Percentiles rank a stretch among this genome's conserved stretches.
phyloP scores from a whole-genome alignment of 1,140 invertebrate genomes.

The Rhynchophorus ferrugineus region DNA sequence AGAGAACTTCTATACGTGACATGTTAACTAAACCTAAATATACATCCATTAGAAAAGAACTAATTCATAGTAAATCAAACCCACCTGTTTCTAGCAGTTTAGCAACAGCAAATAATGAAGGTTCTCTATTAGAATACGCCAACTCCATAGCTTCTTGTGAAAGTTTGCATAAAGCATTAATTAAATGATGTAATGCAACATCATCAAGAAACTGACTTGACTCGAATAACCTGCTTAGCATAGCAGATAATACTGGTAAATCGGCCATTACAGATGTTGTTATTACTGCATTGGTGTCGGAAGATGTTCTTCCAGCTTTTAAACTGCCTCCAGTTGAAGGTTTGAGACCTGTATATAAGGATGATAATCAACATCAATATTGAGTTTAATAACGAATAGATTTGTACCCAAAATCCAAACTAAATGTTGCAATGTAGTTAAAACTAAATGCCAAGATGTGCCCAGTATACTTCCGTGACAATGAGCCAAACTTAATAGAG shows the following conservation, averaged over 20 bases:
- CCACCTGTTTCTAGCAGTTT: slow-evolving; percentile 87
- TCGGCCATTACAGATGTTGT: slow-evolving; percentile 95
- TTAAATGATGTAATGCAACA: slow-evolving; percentile 90
- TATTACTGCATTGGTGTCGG: slow-evolving; percentile 84
- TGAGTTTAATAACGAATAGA: background rate
- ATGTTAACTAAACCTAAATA: slow-evolving; percentile 75
- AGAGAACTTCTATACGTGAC: slow-evolving; percentile 86
- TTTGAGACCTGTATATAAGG: slow-evolving; percentile 76
- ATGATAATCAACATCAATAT: background rate
- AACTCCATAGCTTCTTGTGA: slow-evolving; percentile 96
- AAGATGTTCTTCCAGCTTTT: slow-evolving; percentile 62
- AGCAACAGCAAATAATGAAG: slow-evolving; percentile 93
- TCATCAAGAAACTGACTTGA: slow-evolving; percentile 91
- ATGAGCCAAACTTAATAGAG: slow-evolving; percentile 80
- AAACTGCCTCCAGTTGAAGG: slow-evolving; percentile 86
- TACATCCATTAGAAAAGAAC: background rate
- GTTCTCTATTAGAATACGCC: slow-evolving; percentile 92
- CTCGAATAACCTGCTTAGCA: slow-evolving; percentile 90
- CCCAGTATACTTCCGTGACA: slow-evolving; percentile 88
- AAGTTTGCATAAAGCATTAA: slow-evolving; percentile 93
- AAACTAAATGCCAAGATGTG: slow-evolving; percentile 89
- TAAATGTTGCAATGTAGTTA: slow-evolving; percentile 92
- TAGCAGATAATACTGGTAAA: slow-evolving; percentile 83
- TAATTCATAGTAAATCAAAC: background rate
- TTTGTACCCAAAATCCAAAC: slow-evolving; percentile 87